Conservation (phyloP, 2,888 invertebrate species). For the Cephus runcator region DNA sequence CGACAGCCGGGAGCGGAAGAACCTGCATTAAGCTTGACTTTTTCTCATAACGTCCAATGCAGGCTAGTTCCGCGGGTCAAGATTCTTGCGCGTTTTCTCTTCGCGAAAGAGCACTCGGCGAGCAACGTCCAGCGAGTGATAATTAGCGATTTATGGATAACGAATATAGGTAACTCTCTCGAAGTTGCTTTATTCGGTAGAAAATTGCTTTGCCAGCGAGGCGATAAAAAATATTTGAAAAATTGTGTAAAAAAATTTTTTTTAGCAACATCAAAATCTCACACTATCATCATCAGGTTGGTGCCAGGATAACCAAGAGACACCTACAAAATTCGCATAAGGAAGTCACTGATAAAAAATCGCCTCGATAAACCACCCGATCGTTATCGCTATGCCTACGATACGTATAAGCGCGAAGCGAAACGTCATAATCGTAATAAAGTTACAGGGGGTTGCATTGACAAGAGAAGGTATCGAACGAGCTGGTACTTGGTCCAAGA, state of each 20-base stretch:
- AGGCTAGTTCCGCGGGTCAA: not conserved
- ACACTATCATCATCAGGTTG: too few relatives aligned
- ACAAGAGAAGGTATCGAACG: conserved; percentile 42
- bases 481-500: conserved; percentile 7
- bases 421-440: not conserved
- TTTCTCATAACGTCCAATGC: not conserved
- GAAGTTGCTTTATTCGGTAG: not conserved
- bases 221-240: not conserved
- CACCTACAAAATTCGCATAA: not conserved
- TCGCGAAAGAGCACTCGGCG: not conserved
- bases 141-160: not conserved
- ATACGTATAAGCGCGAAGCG: not conserved
- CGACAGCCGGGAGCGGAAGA: not conserved
- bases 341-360: not conserved
- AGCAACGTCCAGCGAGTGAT: not conserved
- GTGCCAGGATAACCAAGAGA: too few relatives aligned
- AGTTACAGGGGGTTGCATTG: not conserved
- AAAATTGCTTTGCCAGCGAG: not conserved
- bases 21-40: not conserved
- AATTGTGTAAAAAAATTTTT: not conserved
- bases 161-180: not conserved
- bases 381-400: not conserved
- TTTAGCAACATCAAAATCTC: too few relatives aligned
- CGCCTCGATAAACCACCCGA: not conserved
- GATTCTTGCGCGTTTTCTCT: not conserved